Base-by-base conservation (phyloP, 2,888 invertebrate genomes). In the Koerneria pararmatus region DNA sequence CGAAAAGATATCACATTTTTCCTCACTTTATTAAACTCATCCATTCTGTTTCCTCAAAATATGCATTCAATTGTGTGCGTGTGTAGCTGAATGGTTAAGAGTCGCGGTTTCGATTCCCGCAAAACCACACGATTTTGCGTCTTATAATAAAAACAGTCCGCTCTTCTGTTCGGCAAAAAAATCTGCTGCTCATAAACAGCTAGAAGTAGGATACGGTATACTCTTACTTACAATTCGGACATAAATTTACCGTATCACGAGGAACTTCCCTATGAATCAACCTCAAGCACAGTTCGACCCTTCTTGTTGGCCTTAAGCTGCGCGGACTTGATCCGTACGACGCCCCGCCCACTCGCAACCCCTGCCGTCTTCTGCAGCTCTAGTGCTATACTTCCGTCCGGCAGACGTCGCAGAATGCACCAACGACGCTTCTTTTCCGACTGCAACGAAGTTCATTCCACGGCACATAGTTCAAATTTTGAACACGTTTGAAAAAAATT, bases 281-380 rank as follows among this genome's bases (percentile, higher is more conserved):
- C 76, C 65, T 79, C 76, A 68, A 80, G 62, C 19, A 79, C 74
- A 1, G 77, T 71, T 60, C 76, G 76, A 11, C 78, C 80, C 49
- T 80, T 80, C 61, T 80, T 80, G 22, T 78, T 77, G 3, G 76
- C 75, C 53, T 77, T 78, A 19, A 79, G 67, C 41, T 72, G 74
- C 3, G 79, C 79, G 1, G 73, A 70, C 32, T 74, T 72, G 15
- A 80, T 71, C 41, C 71, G 74, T 0, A 64, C 11, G 31, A 41
- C 46, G 29, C 2, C 8, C 31, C 32, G 2, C 31, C 64, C 64
- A 11, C 54, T 64, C 15, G 64, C 27, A 54, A 34, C 46, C 15
- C 57, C 58, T 6, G 54, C 54, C 46, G 71, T 72, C 34, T 75
- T 75, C 37, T 66, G 68, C 32, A 75, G 68, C 60, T 81, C 79